Evolutionary conservation across 2,797 vertebrate species (phyloP).

Genomic region (Diglossa cyanea): DNA sequence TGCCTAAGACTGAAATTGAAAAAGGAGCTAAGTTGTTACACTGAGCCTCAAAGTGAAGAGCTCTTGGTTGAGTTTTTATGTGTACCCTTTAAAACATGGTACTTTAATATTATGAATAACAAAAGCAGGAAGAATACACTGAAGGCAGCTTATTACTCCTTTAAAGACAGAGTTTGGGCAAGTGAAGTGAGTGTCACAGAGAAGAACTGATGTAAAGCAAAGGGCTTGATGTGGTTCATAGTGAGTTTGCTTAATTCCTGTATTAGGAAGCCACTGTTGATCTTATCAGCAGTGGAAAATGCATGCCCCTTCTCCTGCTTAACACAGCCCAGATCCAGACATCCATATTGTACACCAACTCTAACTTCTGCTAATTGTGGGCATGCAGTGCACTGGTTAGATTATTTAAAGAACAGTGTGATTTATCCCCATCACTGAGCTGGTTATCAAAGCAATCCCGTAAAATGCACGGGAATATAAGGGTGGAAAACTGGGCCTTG

Average conservation of each 20-base stretch:
- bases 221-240: background rate
- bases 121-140: background rate
- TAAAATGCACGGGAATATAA: background rate
- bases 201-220: background rate
- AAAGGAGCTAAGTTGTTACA: background rate
- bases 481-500: background rate
- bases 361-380: slow-evolving; percentile 45
- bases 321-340: slow-evolving; percentile 43
- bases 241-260: background rate
- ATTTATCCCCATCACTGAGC: background rate
- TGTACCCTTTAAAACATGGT: background rate
- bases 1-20: background rate
- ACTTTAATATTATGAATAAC: background rate
- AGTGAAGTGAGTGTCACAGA: background rate
- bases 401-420: background rate
- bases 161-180: background rate
- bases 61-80: background rate
- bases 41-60: background rate
- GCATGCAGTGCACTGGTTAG: background rate
- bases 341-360: slow-evolving; percentile 15
- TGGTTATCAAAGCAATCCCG: background rate
- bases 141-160: background rate
- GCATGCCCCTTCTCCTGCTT: background rate
- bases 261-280: slow-evolving; percentile 34
- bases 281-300: slow-evolving; percentile 25